Percentiles rank a stretch among this genome's conserved stretches.
Evolutionary conservation across 2,113 vertebrate species (phyloP).

Genomic region (Onychostruthus taczanowskii): DNA sequence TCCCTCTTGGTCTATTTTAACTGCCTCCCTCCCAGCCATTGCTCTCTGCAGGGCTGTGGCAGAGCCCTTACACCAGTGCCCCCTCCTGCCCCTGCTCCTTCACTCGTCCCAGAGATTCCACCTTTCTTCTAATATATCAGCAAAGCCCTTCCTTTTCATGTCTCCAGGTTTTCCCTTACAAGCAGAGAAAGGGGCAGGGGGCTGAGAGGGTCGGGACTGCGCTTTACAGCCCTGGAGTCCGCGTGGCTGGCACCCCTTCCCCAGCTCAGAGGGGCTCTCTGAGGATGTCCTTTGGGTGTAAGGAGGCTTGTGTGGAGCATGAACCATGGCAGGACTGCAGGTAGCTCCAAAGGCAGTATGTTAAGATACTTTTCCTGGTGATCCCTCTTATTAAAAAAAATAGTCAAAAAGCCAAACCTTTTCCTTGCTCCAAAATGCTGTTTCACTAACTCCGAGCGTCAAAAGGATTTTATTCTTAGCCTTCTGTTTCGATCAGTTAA

Average conservation of each 20-base stretch:
- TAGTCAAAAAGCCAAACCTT: neutral
- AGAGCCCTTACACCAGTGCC: neutral
- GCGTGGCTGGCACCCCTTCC: accelerated
- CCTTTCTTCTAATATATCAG: neutral
- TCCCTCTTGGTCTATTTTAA: slow-evolving; percentile 32
- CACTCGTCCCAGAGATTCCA: no score
- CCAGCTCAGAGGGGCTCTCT: neutral
- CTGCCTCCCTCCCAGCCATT: accelerated
- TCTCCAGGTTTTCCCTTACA: neutral
- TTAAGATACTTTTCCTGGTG: neutral
- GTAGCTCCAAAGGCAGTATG: neutral
- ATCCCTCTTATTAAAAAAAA: neutral
- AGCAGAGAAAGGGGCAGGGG: neutral
- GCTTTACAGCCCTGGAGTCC: neutral
- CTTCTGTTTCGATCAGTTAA: slow-evolving; percentile 46
- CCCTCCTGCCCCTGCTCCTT: neutral
- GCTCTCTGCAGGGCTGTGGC: accelerated
- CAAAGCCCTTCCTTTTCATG: neutral
- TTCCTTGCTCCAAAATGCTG: slow-evolving; percentile 33
- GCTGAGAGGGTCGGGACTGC: neutral
- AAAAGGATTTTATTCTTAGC: slow-evolving; percentile 51
- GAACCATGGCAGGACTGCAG: neutral
- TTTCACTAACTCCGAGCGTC: slow-evolving; percentile 17
- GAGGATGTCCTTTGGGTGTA: neutral
- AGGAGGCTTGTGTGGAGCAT: neutral